These are phyloP conservation scores for Eurystomus gularis DNA, from an alignment of 2,113 vertebrate genomes.

Conservation along the genomic window DNA sequence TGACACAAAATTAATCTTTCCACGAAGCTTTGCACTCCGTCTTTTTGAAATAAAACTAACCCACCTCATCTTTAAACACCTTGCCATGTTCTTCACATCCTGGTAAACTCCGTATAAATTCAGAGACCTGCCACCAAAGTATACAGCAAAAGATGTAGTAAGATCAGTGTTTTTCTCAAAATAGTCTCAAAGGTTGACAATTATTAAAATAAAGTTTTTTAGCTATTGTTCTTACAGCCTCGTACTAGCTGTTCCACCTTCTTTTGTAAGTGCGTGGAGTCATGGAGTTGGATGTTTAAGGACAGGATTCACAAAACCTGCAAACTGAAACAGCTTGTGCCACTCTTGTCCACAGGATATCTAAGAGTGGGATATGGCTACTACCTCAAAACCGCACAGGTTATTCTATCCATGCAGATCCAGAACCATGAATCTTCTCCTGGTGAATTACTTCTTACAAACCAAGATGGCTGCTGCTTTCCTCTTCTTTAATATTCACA, in stretches of 20 bases:
- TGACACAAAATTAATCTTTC: neutral
- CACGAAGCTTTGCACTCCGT: neutral
- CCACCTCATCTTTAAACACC: constrained; percentile 88
- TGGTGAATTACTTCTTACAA: neutral
- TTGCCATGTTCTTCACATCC: constrained; percentile 86
- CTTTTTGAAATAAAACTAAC: constrained; percentile 23
- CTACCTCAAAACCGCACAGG: neutral
- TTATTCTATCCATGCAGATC: neutral
- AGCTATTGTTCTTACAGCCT: neutral
- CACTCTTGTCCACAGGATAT: neutral
- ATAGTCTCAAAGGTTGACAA: neutral
- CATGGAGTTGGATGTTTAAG: neutral
- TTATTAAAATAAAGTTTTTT: neutral
- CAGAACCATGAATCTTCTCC: neutral
- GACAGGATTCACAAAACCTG: neutral
- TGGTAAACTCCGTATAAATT: constrained; percentile 86
- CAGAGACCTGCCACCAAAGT: constrained; percentile 77
- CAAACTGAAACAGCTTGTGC: neutral
- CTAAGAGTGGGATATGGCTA: neutral
- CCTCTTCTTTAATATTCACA: neutral
- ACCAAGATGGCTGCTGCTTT: neutral
- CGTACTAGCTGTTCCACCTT: neutral
- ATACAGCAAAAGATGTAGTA: neutral
- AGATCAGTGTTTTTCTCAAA: neutral
- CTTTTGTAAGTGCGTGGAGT: neutral